Evolutionary conservation across 1,140 invertebrate species (phyloP), one percentile per base, ranked within the genome.

Genomic region (Dinoponera quadriceps): DNA sequence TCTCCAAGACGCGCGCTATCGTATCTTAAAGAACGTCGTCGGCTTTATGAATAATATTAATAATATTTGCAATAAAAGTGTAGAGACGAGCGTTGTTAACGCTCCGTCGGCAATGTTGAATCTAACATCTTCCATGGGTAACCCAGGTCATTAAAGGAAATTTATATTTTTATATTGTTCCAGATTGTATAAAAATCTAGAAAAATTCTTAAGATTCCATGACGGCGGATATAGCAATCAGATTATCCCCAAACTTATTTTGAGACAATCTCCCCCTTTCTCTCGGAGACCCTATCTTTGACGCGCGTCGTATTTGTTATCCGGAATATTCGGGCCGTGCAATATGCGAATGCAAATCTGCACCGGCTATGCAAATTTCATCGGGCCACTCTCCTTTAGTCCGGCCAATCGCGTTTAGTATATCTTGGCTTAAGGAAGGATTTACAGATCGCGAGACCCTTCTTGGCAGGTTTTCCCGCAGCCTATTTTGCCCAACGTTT

Each of bases 381-480:
- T 59, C 38, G 65, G n/a, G 22, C 33, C 65, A 25, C 29, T 22
- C 7, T 51, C 65, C 38, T 48, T 80, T 69, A 78, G 29, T 71
- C 27, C 9, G n/a, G n/a, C 51, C 51, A 80, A 80, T 80, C 75
- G 33, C 49, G 65, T 80, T 57, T 80, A 71, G 25, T 51, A 57
- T 51, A 54, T 80, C 22, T n/a, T 44, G 54, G 33, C 49, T 71
- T 71, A 80, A 80, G 51, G 33, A 48, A 69, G 75, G 65, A 80
- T 80, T 80, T 80, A 80, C 51, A 71, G 75, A 80, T 71, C 65
- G 75, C 22, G 29, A 57, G 25, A 80, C 75, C 33, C 51, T 80
- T 80, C 71, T 80, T 80, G 65, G 51, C 75, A 80, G n/a, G 13
- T n/a, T 59, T 25, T 57, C 66, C 25, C 49, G 13, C 62, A 77